Evolutionary conservation across 2,797 vertebrate species (phyloP).

Genomic region (Oreortyx pictus): DNA sequence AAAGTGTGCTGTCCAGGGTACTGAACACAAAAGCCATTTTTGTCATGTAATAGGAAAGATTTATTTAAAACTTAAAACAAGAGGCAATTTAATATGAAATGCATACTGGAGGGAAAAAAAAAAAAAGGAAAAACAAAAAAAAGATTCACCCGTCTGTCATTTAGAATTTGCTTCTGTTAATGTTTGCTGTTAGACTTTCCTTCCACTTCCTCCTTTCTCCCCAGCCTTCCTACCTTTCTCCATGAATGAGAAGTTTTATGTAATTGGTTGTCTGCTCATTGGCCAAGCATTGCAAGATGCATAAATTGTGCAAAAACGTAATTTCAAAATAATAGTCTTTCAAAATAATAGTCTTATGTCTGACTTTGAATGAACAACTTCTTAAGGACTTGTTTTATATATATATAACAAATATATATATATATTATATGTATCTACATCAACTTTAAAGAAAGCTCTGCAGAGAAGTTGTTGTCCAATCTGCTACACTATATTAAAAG

Average conservation of each 20-base stretch:
- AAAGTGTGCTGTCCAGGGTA: not conserved
- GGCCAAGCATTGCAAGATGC: not conserved
- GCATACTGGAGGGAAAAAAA: too few species aligned
- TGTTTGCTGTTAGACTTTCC: not conserved
- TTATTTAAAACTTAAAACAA: not conserved
- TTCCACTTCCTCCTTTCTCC: not conserved
- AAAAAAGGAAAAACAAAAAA: not conserved
- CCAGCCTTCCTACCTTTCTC: not conserved
- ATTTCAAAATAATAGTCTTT: not conserved
- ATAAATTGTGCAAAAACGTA: not conserved
- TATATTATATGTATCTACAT: too few species aligned
- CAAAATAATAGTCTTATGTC: not conserved
- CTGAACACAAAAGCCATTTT: fast-evolving
- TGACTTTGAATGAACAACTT: not conserved
- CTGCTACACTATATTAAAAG: not conserved
- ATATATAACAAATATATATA: too few species aligned
- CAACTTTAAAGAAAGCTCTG: not conserved
- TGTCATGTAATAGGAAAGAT: fast-evolving
- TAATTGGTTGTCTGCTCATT: not conserved
- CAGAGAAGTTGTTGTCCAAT: not conserved
- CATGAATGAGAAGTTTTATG: not conserved
- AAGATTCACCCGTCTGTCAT: fast-evolving
- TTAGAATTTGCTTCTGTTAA: not conserved
- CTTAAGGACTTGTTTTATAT: not conserved
- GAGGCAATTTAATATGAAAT: fast-evolving